phyloP scores from a whole-genome alignment of 2,888 invertebrate genomes.

The Dryadula phaetusa region DNA sequence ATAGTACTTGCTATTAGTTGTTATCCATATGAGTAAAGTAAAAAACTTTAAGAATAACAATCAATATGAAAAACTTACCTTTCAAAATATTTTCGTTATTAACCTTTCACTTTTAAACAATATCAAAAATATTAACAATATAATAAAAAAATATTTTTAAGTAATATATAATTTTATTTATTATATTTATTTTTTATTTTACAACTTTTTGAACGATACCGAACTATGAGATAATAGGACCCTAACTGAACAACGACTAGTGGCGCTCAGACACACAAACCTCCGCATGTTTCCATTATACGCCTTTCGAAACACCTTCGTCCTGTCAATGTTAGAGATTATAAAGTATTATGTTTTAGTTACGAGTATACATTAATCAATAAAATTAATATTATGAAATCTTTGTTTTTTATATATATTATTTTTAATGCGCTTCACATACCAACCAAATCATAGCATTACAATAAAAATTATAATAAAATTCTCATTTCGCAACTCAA shows the following conservation, averaged over 20 bases:
- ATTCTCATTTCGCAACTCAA: no score
- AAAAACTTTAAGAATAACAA: neutral
- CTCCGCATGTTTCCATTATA: slow-evolving; percentile 55
- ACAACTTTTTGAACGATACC: slow-evolving; percentile 34
- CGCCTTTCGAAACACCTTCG: slow-evolving; percentile 44
- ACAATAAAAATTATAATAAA: no score
- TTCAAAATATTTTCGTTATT: neutral
- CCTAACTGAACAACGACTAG: slow-evolving; percentile 58
- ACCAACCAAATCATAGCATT: no score
- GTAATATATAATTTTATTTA: neutral
- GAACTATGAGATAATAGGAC: slow-evolving; percentile 58
- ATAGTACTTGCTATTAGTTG: neutral
- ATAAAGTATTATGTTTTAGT: no score
- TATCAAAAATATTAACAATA: neutral
- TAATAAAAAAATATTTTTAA: neutral
- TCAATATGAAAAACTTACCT: slow-evolving; percentile 4
- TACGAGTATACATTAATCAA: no score
- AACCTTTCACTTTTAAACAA: slow-evolving; percentile 12
- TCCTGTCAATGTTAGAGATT: neutral
- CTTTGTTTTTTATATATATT: no score
- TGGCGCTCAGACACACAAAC: slow-evolving; percentile 40
- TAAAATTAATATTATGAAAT: no score
- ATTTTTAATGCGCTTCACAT: no score
- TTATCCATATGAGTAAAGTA: neutral
- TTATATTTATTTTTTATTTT: slow-evolving; percentile 3